Evolutionary conservation across 1,140 invertebrate genomes (phyloP).

Genomic region (Ceratina japonica): DNA sequence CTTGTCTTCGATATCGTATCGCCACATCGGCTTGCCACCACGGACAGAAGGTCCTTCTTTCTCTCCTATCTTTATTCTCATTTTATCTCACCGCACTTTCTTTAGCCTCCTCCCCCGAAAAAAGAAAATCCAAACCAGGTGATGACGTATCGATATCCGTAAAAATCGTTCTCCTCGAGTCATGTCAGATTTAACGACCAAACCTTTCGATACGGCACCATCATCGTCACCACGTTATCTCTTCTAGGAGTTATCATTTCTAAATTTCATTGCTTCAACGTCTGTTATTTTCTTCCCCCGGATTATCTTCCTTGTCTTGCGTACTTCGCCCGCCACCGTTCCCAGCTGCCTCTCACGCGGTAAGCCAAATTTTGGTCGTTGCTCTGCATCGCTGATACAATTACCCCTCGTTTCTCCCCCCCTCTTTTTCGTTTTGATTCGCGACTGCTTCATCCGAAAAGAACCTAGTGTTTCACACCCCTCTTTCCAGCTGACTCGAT

Average conservation of each 20-base stretch:
- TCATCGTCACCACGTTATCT: not conserved
- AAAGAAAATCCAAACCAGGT: not conserved
- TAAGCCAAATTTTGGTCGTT: slow-evolving; percentile 55
- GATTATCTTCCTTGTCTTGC: slow-evolving; percentile 10
- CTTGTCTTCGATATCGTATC: not conserved
- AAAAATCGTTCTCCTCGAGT: not conserved
- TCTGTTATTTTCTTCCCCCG: not conserved
- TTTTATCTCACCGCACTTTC: slow-evolving; percentile 16
- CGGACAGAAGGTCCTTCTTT: not conserved
- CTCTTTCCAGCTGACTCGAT: not conserved
- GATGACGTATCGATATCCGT: not conserved
- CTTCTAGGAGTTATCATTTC: not conserved
- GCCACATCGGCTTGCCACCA: not conserved
- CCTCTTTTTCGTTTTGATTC: not conserved
- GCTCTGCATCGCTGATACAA: slow-evolving; percentile 4
- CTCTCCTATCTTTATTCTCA: not conserved
- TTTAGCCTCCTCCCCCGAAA: slow-evolving; percentile 39
- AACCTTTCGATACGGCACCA: slow-evolving; percentile 1
- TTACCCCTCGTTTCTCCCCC: not conserved
- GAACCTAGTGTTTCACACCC: not conserved
- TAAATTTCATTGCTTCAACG: slow-evolving; percentile 16
- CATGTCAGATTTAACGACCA: too few species aligned
- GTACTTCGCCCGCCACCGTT: slow-evolving; percentile 32
- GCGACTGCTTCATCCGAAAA: not conserved
- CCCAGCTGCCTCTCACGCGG: slow-evolving; percentile 61